Evolutionary conservation across 1,140 invertebrate species (phyloP).

Genomic region (Ectropis grisescens): DNA sequence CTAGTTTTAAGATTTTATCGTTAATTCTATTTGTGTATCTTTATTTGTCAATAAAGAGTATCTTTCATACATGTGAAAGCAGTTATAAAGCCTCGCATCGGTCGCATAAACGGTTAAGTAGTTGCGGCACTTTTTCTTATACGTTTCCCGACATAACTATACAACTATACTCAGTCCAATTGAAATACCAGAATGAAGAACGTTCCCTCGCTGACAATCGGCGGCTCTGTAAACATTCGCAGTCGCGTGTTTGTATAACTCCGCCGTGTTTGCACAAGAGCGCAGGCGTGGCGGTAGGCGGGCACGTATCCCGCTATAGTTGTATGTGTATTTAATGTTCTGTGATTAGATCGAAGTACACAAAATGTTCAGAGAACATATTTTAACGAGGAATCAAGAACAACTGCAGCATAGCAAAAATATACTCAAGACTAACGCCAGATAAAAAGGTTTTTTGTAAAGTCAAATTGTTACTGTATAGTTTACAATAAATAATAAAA

Average conservation of each 20-base stretch:
- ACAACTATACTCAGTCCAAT: too few relatives aligned
- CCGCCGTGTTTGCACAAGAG: slow-evolving; percentile 5
- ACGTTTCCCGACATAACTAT: too few relatives aligned
- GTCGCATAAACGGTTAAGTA: not conserved
- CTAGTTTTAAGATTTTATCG: too few relatives aligned
- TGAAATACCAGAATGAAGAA: not conserved
- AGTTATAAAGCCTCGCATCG: not conserved
- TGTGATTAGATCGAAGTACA: not conserved
- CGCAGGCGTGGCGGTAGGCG: slow-evolving; percentile 30
- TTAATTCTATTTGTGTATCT: too few relatives aligned
- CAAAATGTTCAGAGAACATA: not conserved
- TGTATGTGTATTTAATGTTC: not conserved
- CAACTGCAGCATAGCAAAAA: not conserved
- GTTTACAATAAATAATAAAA: too few relatives aligned
- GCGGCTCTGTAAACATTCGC: slow-evolving; percentile 14
- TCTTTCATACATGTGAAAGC: not conserved
- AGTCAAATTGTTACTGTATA: not conserved
- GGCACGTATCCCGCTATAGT: not conserved
- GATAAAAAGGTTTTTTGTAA: not conserved
- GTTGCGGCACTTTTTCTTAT: too few relatives aligned
- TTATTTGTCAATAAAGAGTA: not conserved
- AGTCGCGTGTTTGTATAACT: not conserved
- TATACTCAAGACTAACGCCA: not conserved
- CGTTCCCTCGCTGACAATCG: slow-evolving; percentile 4
- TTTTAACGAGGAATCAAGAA: not conserved